Base-by-base conservation (phyloP, 2,888 invertebrate species). In the Nematopogon swammerdamellus region DNA sequence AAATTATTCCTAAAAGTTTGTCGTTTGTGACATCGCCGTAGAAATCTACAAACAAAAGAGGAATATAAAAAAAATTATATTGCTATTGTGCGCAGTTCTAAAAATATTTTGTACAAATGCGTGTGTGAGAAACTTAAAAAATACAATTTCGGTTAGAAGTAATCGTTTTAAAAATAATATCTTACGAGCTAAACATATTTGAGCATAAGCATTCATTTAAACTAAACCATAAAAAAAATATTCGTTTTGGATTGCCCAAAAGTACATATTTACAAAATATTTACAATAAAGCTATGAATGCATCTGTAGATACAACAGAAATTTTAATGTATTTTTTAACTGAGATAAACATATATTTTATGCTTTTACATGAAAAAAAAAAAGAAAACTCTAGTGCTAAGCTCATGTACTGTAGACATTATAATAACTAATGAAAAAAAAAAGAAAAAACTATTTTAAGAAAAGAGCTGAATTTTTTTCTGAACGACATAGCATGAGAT, bases 231-330 rank as follows among this genome's bases (percentile, higher is more conserved):
- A 66, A 65, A 64, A 67, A 60, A 63, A 62, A 59, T 52, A 55
- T 58, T 51, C 30, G 61, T 64, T 70, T 62, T 57, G 55, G 63
- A 61, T 64, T 63, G 62, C 57, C 64, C 64, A 69, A 74, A 73
- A 73, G 65, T n/a, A n/a, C n/a, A 61, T 76, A 77, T 79, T 72
- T 79, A 77, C 77, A 79, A 68, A 72, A 60, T 76, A 76, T 77
- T 65, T 79, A 77, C 77, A 77, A 67, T 61, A 67, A 36, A 64
- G 45, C 36, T 36, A 14, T 14, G 8, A 36, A 36, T 36, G 36
- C 11, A 36, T 14, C 25, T 6, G 25, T 25, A 25, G 5, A 25
- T 25, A 6, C 8, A 6, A 25, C 25, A 25, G 4, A 25, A 25
- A 25, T 25, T 25, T 8, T 4, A 8, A 25, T 25, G 5, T 6